Evolutionary conservation across 2,797 vertebrate species (phyloP), one percentile per base, ranked within the genome.

Genomic region (Loris lydekkerianus): DNA sequence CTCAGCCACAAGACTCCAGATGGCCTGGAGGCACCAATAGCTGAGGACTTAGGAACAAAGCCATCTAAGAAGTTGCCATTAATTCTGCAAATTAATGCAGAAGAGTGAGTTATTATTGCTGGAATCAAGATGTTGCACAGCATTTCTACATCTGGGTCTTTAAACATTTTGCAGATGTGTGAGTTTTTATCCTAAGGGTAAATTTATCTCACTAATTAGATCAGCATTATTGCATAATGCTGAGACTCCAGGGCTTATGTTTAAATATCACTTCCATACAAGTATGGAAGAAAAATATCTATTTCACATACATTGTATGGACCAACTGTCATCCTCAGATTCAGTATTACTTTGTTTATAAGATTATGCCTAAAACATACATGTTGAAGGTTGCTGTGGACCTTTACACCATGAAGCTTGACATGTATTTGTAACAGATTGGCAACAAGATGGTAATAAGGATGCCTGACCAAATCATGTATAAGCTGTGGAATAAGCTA

Each of bases 181-280:
- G 88, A 88, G 25, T 27, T 93, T 40, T 67, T 94, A 91, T 85
- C 17, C 73, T 65, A 85, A 81, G 63, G n/a, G 43, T 75, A 80
- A 91, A 95, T 91, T 78, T 63, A 31, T 75, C 63, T 80, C 58
- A 53, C 63, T 95, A 89, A 93, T 85, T 85, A 91, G 40, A 78
- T 78, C 18, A 86, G 21, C 65, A 73, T 56, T 73, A 84, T 15
- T 23, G 49, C 61, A 69, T 49, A 29, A 1, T 85, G 60, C n/a
- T 40, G 17, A 73, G 20, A 73, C 14, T 40, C 63, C 63, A 78
- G 49, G 5, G 27, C 69, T 95, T 82, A 15, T 69, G n/a, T 61
- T 37, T 86, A 81, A 80, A 34, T 94, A 27, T 40, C 34, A 91
- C 8, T 88, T 89, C 49, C 49, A 49, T 91, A 85, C 6, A 89